Base-by-base conservation (phyloP, 2,797 vertebrate species). In the Enteromius fasciolatus region DNA sequence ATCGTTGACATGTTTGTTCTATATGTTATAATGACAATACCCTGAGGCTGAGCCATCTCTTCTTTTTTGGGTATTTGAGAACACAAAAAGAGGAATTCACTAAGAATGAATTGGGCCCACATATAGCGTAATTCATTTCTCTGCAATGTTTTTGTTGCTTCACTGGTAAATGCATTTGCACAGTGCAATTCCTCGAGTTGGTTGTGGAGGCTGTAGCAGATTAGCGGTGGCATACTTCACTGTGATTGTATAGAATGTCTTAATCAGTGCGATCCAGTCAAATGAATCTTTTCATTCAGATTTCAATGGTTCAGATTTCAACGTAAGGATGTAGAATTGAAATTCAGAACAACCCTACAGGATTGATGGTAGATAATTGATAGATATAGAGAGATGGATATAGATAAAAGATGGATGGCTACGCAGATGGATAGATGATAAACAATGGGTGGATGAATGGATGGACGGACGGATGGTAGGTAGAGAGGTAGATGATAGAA, bases 1-100 rank as follows among this genome's bases (percentile, higher is more conserved):
- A 69, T 59, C 20, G 10, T n/a, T 11, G 28, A 54, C 31, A 12
- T 54, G 64, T 69, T 83, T 69, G 63, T 70, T 83, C 50, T 36
- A 36, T 61, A 25, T 10, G 9, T 57, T 36, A 48, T 59, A 63
- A 46, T 59, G 73, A 23, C 44, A 28, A 76, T 50, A 69, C 25
- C 50, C 20, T 15, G 73, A 59, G 48, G 48, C 25, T 69, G 39
- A 82, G 36, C 33, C 25, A 52, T 66, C 17, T 66, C 28, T 73
- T 20, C 23, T 54, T 61, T 54, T 61, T 25, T 54, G 48, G 10
- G 23, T 64, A 52, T 79, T 57, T 54, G 64, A 20, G 9, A 69
- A 69, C 31, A 28, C 12, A 25, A 17, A 66, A 20, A 31, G 5
- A 48, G 0, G 44, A 70, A 14, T 78, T 23, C 15, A 39, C 64